These are phyloP conservation scores for Elmis aenea DNA, from an alignment of 2,888 invertebrate species.

Conservation along the genomic window DNA sequence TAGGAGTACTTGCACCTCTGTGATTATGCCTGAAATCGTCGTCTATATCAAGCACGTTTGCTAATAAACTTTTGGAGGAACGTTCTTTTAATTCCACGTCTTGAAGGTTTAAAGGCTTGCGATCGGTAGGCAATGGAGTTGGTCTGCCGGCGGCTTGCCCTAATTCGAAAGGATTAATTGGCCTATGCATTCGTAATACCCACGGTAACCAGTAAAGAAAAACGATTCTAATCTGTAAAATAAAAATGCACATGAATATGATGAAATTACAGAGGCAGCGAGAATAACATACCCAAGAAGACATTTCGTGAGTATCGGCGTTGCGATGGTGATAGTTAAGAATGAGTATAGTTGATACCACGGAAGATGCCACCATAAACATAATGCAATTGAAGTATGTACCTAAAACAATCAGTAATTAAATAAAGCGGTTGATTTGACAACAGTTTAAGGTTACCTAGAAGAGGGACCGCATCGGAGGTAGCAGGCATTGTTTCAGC, in stretches of 20 bases:
- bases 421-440: not conserved
- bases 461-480: conserved; percentile 85
- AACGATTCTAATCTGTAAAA: conserved; percentile 74
- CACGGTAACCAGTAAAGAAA: conserved; percentile 98
- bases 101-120: conserved; percentile 41
- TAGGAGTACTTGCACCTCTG: conserved; percentile 54
- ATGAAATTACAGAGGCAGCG: not conserved
- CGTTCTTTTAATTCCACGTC: conserved; percentile 50
- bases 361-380: conserved; percentile 99
- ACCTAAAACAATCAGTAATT: conserved; percentile 49
- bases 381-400: conserved; percentile 99
- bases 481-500: conserved; percentile 98
- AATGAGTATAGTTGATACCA: conserved; percentile 95
- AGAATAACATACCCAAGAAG: conserved; percentile 77
- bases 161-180: conserved; percentile 38
- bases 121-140: conserved; percentile 43
- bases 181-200: conserved; percentile 89
- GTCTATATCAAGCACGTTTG: conserved; percentile 95
- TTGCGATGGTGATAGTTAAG: conserved; percentile 97
- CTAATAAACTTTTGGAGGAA: conserved; percentile 91
- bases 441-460: conserved; percentile 52
- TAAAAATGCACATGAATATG: conserved; percentile 14
- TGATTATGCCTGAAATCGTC: conserved; percentile 88
- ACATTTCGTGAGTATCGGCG: conserved; percentile 95
- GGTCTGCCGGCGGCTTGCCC: conserved; percentile 55